Percentiles rank a stretch among this genome's conserved stretches.
These are phyloP conservation scores for Lycaena phlaeas DNA, from an alignment of 2,888 invertebrate species.

Conservation along the genomic window DNA sequence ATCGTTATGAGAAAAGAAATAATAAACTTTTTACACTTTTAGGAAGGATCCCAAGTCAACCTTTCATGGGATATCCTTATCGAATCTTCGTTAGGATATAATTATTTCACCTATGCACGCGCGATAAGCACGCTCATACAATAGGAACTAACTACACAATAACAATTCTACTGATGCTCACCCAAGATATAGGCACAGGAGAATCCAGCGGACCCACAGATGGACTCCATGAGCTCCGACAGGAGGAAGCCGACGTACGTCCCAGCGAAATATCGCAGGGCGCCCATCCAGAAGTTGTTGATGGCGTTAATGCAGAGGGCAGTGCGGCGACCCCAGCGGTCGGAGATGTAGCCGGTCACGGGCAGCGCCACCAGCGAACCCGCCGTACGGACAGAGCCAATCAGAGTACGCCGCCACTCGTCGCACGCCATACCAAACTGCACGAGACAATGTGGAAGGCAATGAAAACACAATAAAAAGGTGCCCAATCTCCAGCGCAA, in stretches of 20 bases:
- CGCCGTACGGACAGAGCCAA: slow-evolving; percentile 77
- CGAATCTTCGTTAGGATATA: no score
- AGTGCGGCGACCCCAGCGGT: slow-evolving; percentile 74
- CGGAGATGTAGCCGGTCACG: slow-evolving; percentile 75
- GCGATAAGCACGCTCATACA: no score
- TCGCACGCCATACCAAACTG: slow-evolving; percentile 73
- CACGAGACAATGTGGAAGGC: no score
- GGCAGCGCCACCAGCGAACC: slow-evolving; percentile 76
- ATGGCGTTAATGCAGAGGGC: slow-evolving; percentile 69
- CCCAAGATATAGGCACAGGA: slow-evolving; percentile 80
- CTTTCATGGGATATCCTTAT: no score
- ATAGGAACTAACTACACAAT: no score
- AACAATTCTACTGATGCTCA: no score
- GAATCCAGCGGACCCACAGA: slow-evolving; percentile 77
- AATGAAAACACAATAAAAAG: no score
- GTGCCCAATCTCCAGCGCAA: no score
- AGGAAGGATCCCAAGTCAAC: no score
- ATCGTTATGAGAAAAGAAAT: no score
- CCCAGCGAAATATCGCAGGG: slow-evolving; percentile 70
- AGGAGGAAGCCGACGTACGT: slow-evolving; percentile 76
- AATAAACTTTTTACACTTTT: no score
- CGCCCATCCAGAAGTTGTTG: slow-evolving; percentile 74
- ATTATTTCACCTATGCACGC: no score
- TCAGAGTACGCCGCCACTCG: slow-evolving; percentile 76
- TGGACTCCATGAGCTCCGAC: slow-evolving; percentile 79